A percentile compares a stretch with the other conserved stretches of the same genome.
These are phyloP conservation scores for Daktulosphaira vitifoliae DNA, from an alignment of 1,140 invertebrate genomes.

Conservation along the genomic window DNA sequence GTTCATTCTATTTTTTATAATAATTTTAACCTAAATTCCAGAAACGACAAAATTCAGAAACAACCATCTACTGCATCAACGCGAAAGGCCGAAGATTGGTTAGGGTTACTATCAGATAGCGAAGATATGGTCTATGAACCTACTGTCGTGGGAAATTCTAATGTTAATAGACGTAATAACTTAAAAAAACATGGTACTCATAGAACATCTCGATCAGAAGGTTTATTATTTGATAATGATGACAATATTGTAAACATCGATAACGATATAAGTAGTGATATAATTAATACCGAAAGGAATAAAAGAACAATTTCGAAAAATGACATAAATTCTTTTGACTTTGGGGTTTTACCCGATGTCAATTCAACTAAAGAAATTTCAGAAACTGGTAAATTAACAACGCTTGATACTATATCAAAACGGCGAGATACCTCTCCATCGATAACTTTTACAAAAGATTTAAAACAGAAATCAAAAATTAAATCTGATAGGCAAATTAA, in stretches of 20 bases:
- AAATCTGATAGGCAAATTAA: no score
- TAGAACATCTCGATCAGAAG: conserved; percentile 6
- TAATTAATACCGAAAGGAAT: background rate
- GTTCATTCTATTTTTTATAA: no score
- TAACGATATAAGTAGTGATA: no score
- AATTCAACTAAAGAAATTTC: no score
- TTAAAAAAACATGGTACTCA: background rate
- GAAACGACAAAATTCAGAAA: no score
- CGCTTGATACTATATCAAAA: background rate
- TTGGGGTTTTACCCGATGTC: no score
- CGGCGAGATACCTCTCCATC: conserved; percentile 8
- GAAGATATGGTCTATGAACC: background rate
- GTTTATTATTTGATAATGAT: conserved; percentile 12
- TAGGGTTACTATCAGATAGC: background rate
- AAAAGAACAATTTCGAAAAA: background rate
- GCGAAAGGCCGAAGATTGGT: conserved; percentile 12
- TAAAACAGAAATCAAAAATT: no score
- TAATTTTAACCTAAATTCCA: no score
- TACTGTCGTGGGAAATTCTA: background rate
- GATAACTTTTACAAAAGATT: background rate
- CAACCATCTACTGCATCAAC: background rate
- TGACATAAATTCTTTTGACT: background rate
- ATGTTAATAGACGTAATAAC: background rate
- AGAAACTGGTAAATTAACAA: no score
- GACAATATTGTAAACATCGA: background rate